Percentiles rank a stretch among this genome's conserved stretches.
Conservation (phyloP, 37 sponge, comb jelly and placozoan species). For the Cliona cf. orientalis region DNA sequence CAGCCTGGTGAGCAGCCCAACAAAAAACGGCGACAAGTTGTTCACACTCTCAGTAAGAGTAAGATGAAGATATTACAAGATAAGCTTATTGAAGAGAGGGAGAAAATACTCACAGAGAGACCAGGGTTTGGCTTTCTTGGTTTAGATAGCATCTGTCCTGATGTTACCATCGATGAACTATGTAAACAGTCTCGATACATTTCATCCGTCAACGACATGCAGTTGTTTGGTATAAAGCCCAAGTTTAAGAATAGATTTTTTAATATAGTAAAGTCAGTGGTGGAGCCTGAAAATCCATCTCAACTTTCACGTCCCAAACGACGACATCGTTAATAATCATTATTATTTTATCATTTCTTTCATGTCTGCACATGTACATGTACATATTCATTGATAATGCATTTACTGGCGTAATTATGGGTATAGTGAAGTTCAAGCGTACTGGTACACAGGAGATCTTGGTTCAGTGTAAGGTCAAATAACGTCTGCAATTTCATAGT, state of each 20-base stretch:
- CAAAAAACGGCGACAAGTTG: neutral
- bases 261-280: neutral
- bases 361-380: too few relatives aligned
- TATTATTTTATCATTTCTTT: too few relatives aligned
- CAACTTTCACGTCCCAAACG: too few relatives aligned
- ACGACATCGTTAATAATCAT: too few relatives aligned
- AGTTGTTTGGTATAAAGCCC: neutral
- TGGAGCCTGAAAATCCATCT: too few relatives aligned
- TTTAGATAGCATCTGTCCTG: conserved; percentile 5
- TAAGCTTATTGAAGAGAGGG: neutral
- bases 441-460: neutral
- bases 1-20: too few relatives aligned
- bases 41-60: neutral
- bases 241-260: conserved; percentile 9
- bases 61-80: neutral
- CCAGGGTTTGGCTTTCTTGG: neutral
- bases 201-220: neutral
- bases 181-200: neutral
- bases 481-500: neutral
- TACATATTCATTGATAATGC: too few relatives aligned
- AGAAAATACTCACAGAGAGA: neutral
- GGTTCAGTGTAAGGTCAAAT: neutral
- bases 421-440: too few relatives aligned
- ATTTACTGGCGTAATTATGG: too few relatives aligned
- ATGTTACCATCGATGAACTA: neutral